Evolutionary conservation across 2,113 vertebrate species (phyloP).

Genomic region (Psophia crepitans): DNA sequence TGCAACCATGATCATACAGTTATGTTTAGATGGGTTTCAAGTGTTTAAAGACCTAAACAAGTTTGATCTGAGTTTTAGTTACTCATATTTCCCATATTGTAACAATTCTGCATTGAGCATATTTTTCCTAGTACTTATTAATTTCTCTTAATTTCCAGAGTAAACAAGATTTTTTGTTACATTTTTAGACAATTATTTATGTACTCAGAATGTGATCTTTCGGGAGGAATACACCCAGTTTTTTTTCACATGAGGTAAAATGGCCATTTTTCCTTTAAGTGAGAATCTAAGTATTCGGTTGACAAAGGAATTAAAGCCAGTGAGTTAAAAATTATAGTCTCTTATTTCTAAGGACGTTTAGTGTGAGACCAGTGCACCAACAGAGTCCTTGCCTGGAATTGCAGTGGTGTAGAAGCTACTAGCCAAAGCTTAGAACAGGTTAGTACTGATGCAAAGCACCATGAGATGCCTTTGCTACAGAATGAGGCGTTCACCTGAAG

Average conservation of each 20-base stretch:
- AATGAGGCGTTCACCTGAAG: not conserved
- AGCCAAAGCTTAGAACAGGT: not conserved
- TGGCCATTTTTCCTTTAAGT: not conserved
- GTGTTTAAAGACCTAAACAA: not conserved
- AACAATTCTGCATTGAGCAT: not conserved
- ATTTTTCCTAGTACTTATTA: not conserved
- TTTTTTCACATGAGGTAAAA: not conserved
- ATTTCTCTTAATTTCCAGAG: not conserved
- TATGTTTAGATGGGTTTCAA: not conserved
- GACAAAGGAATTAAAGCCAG: not conserved
- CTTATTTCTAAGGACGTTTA: not conserved
- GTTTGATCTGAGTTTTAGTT: not conserved
- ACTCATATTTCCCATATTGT: not conserved
- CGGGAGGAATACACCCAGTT: not conserved
- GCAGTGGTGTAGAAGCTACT: not conserved
- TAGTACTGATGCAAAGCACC: not conserved
- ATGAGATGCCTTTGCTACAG: not conserved
- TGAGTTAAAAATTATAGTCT: not conserved
- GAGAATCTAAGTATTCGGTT: not conserved
- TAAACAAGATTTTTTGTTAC: not conserved
- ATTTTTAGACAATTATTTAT: not conserved
- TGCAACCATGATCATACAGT: not conserved
- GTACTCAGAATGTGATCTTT: not conserved
- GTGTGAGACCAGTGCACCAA: not conserved
- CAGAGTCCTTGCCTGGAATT: not conserved